These are phyloP conservation scores for Poeciliopsis retropinna DNA, from an alignment of 2,113 vertebrate genomes.

Conservation along the genomic window DNA sequence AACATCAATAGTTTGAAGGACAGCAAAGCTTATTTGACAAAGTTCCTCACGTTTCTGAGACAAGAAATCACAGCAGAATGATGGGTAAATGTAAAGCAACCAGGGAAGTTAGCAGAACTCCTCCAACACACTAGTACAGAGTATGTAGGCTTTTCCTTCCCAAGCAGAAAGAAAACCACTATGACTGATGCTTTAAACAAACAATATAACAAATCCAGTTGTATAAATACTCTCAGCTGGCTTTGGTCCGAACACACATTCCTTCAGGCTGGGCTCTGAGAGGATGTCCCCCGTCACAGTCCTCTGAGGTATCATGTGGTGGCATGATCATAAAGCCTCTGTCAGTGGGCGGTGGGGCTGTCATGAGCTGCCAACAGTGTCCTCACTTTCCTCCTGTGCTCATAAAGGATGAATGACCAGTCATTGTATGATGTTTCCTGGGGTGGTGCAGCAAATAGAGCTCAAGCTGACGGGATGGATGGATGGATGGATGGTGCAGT, in stretches of 20 bases:
- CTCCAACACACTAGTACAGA: fast-evolving
- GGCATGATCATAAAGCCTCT: conserved; percentile 23
- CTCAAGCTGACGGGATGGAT: background rate
- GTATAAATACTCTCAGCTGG: conserved; percentile 17
- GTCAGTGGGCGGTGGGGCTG: conserved; percentile 47
- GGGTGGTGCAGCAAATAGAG: conserved; percentile 36
- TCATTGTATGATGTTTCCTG: conserved; percentile 33
- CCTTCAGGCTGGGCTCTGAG: conserved; percentile 12
- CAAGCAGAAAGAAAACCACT: background rate
- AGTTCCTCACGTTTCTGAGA: background rate
- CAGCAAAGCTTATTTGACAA: background rate
- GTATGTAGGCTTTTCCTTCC: background rate
- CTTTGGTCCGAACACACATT: background rate
- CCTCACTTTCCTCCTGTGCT: conserved; percentile 26
- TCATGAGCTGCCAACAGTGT: conserved; percentile 43
- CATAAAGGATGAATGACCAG: conserved; percentile 64
- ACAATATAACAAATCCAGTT: conserved; percentile 6
- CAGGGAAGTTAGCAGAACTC: background rate
- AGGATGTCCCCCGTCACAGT: conserved; percentile 8
- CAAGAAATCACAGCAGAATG: background rate
- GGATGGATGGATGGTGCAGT: background rate
- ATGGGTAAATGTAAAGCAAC: background rate
- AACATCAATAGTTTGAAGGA: conserved; percentile 3
- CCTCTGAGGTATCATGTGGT: conserved; percentile 19
- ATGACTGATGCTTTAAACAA: conserved; percentile 9